Percentiles rank a stretch among this genome's conserved stretches.
phyloP scores from a whole-genome alignment of 2,113 vertebrate genomes.

The Notarius quadriscutis region DNA sequence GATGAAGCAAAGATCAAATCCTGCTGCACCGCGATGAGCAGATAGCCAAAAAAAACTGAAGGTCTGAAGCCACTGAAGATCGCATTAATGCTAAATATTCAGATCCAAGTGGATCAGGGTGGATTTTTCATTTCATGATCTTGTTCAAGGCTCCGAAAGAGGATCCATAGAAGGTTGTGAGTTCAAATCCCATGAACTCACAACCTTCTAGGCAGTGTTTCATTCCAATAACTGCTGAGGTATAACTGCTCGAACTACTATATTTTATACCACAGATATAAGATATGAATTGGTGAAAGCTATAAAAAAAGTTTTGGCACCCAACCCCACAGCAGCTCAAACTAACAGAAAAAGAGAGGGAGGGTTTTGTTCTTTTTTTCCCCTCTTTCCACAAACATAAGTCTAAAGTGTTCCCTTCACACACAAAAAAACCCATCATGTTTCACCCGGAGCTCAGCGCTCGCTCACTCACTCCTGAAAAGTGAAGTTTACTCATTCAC shows the following conservation, averaged over 20 bases:
- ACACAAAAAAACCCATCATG: conserved; percentile 19
- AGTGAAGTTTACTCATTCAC: conserved; percentile 56
- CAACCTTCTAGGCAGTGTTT: too few relatives aligned
- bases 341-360: not conserved
- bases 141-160: not conserved
- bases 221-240: not conserved
- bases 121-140: not conserved
- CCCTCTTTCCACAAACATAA: not conserved
- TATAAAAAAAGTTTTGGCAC: not conserved
- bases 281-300: not conserved
- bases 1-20: not conserved
- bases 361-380: not conserved
- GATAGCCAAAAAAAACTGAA: not conserved
- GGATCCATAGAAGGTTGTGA: too few relatives aligned
- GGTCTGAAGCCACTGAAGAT: not conserved
- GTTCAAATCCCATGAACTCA: not conserved
- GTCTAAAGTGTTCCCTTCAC: conserved; percentile 10
- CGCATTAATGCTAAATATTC: not conserved
- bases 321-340: not conserved
- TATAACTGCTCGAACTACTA: not conserved
- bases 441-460: conserved; percentile 34
- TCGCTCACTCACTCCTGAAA: conserved; percentile 38
- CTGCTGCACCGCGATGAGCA: not conserved
- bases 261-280: not conserved
- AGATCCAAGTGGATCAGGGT: not conserved